Percentiles rank a stretch among this genome's conserved stretches.
Evolutionary conservation across 2,113 vertebrate species (phyloP).

Genomic region (Phalacrocorax pelagicus): DNA sequence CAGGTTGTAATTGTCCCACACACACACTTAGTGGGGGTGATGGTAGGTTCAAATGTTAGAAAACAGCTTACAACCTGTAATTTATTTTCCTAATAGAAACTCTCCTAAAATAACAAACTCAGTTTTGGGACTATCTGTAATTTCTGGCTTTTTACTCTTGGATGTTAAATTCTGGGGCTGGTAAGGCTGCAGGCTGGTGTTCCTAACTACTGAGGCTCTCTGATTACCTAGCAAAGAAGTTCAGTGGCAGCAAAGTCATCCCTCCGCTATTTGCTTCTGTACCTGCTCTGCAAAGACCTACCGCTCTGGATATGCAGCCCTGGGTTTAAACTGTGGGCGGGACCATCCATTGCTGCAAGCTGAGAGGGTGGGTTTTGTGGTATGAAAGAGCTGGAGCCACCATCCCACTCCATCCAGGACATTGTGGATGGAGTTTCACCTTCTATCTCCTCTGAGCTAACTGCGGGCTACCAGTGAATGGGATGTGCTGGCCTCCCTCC

Average conservation of each 20-base stretch:
- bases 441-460: not conserved
- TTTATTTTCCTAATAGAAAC: not conserved
- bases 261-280: not conserved
- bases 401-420: not conserved
- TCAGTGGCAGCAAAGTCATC: not conserved
- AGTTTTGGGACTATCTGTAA: not conserved
- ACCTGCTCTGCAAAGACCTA: not conserved
- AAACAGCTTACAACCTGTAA: not conserved
- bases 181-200: not conserved
- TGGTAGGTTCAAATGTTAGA: not conserved
- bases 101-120: not conserved
- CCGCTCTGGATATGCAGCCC: accelerated
- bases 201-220: not conserved
- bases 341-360: not conserved
- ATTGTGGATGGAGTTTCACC: slow-evolving; percentile 1
- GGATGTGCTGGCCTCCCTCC: not conserved
- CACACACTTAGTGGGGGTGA: not conserved
- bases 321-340: not conserved
- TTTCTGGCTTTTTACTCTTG: not conserved
- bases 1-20: not conserved
- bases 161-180: not conserved
- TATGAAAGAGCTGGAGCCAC: not conserved
- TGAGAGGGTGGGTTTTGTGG: not conserved
- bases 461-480: not conserved
- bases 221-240: not conserved